phyloP scores from a whole-genome alignment of 2,797 vertebrate genomes.

The Dendrocincla tyrannina region DNA sequence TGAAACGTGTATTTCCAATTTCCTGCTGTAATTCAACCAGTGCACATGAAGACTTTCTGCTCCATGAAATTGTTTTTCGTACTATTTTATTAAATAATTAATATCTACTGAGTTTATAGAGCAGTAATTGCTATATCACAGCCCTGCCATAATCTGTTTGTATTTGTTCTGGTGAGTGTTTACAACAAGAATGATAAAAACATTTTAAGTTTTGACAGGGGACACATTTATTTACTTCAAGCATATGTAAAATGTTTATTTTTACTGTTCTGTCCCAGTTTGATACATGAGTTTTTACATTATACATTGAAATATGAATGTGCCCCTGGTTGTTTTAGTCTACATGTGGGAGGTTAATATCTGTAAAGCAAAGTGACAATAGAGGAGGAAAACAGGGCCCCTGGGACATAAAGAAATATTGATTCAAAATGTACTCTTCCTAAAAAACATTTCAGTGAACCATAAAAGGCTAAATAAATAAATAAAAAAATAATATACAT shows the following conservation, averaged over 20 bases:
- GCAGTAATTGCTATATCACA: background rate
- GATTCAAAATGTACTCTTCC: background rate
- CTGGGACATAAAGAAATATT: background rate
- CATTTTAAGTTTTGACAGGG: background rate
- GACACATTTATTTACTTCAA: slow-evolving; percentile 14
- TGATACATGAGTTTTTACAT: background rate
- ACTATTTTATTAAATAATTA: background rate
- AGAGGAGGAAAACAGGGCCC: background rate
- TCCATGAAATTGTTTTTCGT: background rate
- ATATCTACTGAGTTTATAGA: background rate
- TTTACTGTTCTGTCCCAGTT: background rate
- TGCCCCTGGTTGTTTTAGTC: background rate
- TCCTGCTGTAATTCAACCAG: background rate
- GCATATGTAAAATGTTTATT: background rate
- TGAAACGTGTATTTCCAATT: background rate
- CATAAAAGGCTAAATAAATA: background rate
- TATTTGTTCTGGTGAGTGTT: background rate
- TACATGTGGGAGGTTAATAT: background rate
- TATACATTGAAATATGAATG: background rate
- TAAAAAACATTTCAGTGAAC: background rate
- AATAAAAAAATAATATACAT: background rate
- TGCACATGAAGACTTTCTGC: background rate
- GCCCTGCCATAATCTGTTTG: background rate
- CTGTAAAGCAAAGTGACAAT: background rate
- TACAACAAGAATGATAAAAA: background rate